A percentile compares a stretch with the other conserved stretches of the same genome.
Conservation (phyloP, 2,888 invertebrate species). For the Sesia apiformis region DNA sequence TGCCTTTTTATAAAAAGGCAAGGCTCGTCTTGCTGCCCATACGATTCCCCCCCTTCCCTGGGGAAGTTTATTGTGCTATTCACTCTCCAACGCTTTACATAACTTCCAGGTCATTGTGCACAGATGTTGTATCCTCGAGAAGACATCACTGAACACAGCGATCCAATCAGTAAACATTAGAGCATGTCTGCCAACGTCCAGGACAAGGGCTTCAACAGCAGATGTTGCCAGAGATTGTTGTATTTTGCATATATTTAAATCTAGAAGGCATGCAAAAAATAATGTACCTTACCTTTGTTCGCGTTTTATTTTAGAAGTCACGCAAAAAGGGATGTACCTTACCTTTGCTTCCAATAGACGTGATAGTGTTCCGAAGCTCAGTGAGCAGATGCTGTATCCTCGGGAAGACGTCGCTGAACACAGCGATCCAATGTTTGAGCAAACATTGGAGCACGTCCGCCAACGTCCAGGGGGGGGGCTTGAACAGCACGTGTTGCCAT, state of each 20-base stretch:
- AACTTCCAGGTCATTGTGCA: no score
- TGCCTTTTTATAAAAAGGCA: no score
- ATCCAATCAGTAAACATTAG: constrained; percentile 72
- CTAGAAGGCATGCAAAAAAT: not conserved
- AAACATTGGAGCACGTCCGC: constrained; percentile 68
- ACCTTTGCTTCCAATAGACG: constrained; percentile 45
- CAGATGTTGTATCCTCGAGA: constrained; percentile 60
- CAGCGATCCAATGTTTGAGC: constrained; percentile 75
- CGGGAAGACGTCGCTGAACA: constrained; percentile 71
- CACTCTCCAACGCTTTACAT: no score
- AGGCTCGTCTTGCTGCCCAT: no score
- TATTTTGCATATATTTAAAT: not conserved
- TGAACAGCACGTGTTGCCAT: constrained; percentile 68
- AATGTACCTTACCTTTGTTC: constrained; percentile 33
- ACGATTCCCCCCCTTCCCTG: no score
- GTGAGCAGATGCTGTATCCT: constrained; percentile 51
- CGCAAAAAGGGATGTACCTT: not conserved
- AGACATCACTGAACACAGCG: constrained; percentile 72
- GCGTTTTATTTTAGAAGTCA: no score
- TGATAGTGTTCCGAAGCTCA: constrained; percentile 35
- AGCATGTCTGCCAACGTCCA: constrained; percentile 72
- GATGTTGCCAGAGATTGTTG: constrained; percentile 24
- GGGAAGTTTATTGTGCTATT: no score
- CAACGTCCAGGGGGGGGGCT: constrained; percentile 74
- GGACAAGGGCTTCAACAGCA: constrained; percentile 69